Evolutionary conservation across 2,888 invertebrate species (phyloP), one percentile per base, ranked within the genome.

Genomic region (Acanthococcus lagerstroemiae): DNA sequence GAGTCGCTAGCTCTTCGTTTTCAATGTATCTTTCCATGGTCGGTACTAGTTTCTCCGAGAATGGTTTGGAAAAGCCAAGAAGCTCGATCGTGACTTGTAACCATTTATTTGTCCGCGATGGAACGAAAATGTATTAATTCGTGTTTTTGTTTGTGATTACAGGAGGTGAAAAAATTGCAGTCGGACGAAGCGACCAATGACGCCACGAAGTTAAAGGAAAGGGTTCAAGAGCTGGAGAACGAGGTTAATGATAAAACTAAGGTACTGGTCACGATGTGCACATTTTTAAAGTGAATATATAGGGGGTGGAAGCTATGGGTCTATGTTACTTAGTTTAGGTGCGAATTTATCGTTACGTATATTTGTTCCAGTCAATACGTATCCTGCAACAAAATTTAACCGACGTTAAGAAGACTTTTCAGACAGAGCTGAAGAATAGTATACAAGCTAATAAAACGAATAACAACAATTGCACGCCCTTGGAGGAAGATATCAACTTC

Each of bases 361-460:
- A n/a, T n/a, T n/a, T n/a, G n/a, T 77, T 80, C 45, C 75, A 91
- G 90, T 87, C 85, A 77, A 88, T 94, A 72, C 90, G 90, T 79
- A 85, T 88, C 19, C 82, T 93, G 73, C 91, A 94, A 76, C 88
- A 93, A 76, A 83, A 92, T 71, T 78, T 95, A 75, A 82, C 85
- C 21, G 94, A 95, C 74, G 84, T 95, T 82, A 92, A 93, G 76
- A 94, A 94, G 76, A 91, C 92, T 0, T 79, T 95, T 60, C 93
- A 95, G 74, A 82, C 88, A 69, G 94, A 95, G 77, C 78, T 95
- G 65, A 26, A 70, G 61, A 65, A 55, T 65, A 27, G 61, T 67
- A 22, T 66, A 45, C 55, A 68, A 67, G 25, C 26, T n/a, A 65
- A 30, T 22, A 52, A 21, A 37, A 17, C 22, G 2, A 24, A 30